phyloP scores from a whole-genome alignment of 1,140 invertebrate genomes.

The Drosophila gunungcola region DNA sequence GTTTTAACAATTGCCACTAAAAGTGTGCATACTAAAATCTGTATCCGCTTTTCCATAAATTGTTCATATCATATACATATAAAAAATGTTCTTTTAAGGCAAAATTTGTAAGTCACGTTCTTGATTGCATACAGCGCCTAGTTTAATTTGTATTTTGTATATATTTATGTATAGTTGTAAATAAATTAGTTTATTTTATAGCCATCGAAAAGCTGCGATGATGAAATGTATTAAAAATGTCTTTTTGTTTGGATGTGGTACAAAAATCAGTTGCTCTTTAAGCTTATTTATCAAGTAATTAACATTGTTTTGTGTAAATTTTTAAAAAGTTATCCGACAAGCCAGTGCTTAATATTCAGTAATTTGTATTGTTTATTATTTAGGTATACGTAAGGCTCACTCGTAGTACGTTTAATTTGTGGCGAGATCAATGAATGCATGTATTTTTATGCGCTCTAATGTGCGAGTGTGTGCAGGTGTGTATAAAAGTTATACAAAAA shows the following conservation, averaged over 20 bases:
- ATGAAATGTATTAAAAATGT: slow-evolving; percentile 62
- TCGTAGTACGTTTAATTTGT: slow-evolving; percentile 42
- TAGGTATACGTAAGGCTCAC: slow-evolving; percentile 66
- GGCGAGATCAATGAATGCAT: slow-evolving; percentile 37
- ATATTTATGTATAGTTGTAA: slow-evolving; percentile 44
- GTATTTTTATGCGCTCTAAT: slow-evolving; percentile 5
- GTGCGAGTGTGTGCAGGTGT: slow-evolving; percentile 17
- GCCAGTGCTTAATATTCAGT: slow-evolving; percentile 26
- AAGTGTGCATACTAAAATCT: slow-evolving; percentile 60
- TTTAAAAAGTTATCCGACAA: slow-evolving; percentile 54
- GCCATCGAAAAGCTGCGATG: slow-evolving; percentile 43
- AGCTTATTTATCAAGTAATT: slow-evolving; percentile 41
- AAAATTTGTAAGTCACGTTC: slow-evolving; percentile 68
- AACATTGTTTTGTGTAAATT: slow-evolving; percentile 41
- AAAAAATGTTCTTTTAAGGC: slow-evolving; percentile 62
- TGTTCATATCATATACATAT: slow-evolving; percentile 10
- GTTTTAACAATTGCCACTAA: slow-evolving; percentile 45
- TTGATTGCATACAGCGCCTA: slow-evolving; percentile 72
- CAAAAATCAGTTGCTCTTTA: slow-evolving; percentile 52
- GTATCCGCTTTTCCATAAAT: slow-evolving; percentile 13
- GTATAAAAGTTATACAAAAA: slow-evolving; percentile 17
- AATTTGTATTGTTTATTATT: slow-evolving; percentile 10
- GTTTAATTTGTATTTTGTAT: slow-evolving; percentile 29
- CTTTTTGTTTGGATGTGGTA: slow-evolving; percentile 38
- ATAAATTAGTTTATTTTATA: slow-evolving; percentile 43